Evolutionary conservation across 2,797 vertebrate genomes (phyloP), one percentile per base, ranked within the genome.

Genomic region (Acrocephalus scirpaceus): DNA sequence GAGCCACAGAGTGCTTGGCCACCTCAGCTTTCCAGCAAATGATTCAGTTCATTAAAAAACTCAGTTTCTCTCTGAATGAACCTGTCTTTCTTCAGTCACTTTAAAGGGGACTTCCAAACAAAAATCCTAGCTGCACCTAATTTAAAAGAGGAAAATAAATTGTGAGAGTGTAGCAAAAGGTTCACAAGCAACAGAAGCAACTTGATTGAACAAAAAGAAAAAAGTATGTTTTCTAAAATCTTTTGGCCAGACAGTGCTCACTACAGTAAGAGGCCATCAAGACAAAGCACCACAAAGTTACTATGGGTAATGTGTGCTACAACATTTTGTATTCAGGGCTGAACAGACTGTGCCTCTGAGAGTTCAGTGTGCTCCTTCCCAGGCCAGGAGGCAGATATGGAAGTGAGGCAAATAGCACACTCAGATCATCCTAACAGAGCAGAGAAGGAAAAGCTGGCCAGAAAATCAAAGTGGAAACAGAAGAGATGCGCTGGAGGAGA

Each of bases 381-480:
- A 92, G 78, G 38, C 64, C 71, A 60, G 73, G 40, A 71, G 67
- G 34, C 50, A 93, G 45, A 71, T 1, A 13, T 82, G 77, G 25
- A 80, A 77, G 30, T 47, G 19, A 38, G 61, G 56, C 42, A 64
- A 51, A 81, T 56, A 82, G 38, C 60, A 89, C 29, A 7, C 36
- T 89, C n/a, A 16, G 72, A 48, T 88, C 80, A 70, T 67, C 16
- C 42, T 87, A 90, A 76, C 50, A 40, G 61, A 77, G 73, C 66
- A 88, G 69, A 92, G 67, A 82, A 64, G 51, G 62, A 85, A 95
- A 94, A 94, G 53, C 45, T 86, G 74, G 51, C 45, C 19, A 25
- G 76, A 86, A 94, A 92, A 96, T 91, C 84, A 90, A 92, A 94
- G 80, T 79, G 86, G 67, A 95, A 95, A 92, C 21, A 77, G 77